Evolutionary conservation across 1,140 invertebrate genomes (phyloP).

Genomic region (Meloidogyne floridensis): DNA sequence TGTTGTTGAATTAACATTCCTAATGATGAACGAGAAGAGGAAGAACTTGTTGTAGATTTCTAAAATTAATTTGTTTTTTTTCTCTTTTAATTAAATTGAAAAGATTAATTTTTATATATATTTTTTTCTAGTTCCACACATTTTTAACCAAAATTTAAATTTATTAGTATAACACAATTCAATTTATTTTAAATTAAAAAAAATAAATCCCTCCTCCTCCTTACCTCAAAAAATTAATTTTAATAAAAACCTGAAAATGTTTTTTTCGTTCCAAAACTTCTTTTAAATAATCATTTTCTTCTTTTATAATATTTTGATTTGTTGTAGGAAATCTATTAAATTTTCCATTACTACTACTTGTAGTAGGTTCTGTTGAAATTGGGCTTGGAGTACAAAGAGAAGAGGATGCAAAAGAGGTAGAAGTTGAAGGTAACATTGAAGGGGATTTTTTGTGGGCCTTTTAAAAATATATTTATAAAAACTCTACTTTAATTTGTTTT

Average conservation of each 20-base stretch:
- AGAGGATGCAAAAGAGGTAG: neutral
- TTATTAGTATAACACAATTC: too few relatives aligned
- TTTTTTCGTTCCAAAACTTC: slow-evolving; percentile 1
- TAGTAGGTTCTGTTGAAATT: neutral
- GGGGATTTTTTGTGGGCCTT: neutral
- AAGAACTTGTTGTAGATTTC: slow-evolving; percentile 46
- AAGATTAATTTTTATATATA: too few relatives aligned
- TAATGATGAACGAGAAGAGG: slow-evolving; percentile 47
- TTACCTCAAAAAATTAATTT: neutral
- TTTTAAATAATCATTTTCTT: neutral
- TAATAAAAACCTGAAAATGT: slow-evolving; percentile 1
- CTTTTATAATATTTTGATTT: neutral
- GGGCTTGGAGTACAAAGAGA: neutral
- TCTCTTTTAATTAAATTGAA: too few relatives aligned
- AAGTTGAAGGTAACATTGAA: neutral
- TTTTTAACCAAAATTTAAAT: too few relatives aligned
- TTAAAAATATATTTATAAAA: neutral
- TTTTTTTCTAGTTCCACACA: too few relatives aligned
- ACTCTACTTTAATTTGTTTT: too few relatives aligned
- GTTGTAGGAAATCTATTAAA: neutral
- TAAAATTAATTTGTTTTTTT: slow-evolving; percentile 20
- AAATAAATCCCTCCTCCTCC: neutral
- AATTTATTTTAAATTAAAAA: too few relatives aligned
- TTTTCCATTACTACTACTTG: neutral
- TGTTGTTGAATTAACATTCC: slow-evolving; percentile 16